Conservation (phyloP, 2,113 vertebrate species). For the Atlantisia rogersi region DNA sequence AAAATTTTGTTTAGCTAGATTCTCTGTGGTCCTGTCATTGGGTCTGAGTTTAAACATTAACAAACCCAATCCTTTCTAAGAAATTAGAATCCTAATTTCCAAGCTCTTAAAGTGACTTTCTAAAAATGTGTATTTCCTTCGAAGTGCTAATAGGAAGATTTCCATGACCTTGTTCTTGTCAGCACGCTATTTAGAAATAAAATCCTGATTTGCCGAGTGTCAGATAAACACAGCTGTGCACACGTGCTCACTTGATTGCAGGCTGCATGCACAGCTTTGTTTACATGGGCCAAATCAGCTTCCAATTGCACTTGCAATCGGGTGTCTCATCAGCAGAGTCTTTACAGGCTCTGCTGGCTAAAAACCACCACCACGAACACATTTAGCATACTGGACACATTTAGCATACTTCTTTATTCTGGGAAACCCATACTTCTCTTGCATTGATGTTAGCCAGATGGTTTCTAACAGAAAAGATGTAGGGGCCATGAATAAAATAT, state of each 20-base stretch:
- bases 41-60: not conserved
- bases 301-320: not conserved
- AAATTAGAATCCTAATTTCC: not conserved
- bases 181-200: conserved; percentile 49
- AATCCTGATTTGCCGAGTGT: conserved; percentile 7
- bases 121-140: not conserved
- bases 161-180: conserved; percentile 20
- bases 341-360: not conserved
- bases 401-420: not conserved
- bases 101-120: not conserved
- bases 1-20: not conserved
- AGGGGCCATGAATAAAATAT: not conserved
- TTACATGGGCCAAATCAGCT: not conserved
- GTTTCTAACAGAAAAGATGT: not conserved
- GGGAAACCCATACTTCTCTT: not conserved
- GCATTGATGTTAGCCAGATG: not conserved
- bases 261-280: conserved; percentile 9
- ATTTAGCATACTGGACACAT: not conserved
- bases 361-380: not conserved
- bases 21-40: not conserved
- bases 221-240: conserved; percentile 62
- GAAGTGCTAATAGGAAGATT: not conserved
- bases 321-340: not conserved
- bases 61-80: not conserved
- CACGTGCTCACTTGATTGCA: conserved; percentile 13